These are phyloP conservation scores for Syngnathus typhle DNA, from an alignment of 2,113 vertebrate genomes.

Conservation along the genomic window DNA sequence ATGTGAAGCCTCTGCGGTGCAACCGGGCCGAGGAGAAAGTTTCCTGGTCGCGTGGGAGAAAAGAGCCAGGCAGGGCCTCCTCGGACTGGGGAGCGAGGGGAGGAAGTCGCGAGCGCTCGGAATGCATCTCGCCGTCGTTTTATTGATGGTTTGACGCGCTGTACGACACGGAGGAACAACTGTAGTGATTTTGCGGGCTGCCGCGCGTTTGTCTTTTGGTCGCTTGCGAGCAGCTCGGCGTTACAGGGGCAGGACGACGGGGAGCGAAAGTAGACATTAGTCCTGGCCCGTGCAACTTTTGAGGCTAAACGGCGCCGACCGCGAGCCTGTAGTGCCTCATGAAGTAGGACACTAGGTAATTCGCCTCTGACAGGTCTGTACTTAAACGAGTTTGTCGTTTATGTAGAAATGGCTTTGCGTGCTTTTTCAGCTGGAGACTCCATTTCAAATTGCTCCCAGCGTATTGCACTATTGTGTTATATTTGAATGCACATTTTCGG, in stretches of 20 bases:
- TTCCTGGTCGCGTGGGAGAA: conserved; percentile 39
- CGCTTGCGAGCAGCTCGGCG: conserved; percentile 32
- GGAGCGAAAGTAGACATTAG: conserved; percentile 19
- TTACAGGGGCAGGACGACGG: conserved; percentile 12
- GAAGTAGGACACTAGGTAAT: conserved; percentile 1
- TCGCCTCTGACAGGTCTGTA: background rate
- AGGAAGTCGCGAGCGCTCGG: conserved; percentile 58
- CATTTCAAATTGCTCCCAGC: background rate
- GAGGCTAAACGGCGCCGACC: background rate
- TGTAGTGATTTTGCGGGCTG: conserved; percentile 64
- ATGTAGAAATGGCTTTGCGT: background rate
- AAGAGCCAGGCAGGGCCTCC: conserved; percentile 24
- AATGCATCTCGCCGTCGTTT: conserved; percentile 61
- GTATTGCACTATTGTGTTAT: background rate
- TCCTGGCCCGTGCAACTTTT: conserved; percentile 6
- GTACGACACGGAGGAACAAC: conserved; percentile 64
- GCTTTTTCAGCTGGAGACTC: background rate
- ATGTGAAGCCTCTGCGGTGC: conserved; percentile 66
- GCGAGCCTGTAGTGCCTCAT: background rate
- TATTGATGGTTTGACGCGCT: conserved; percentile 67
- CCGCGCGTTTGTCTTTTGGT: conserved; percentile 53
- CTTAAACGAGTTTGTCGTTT: background rate
- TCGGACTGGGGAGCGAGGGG: conserved; percentile 43
- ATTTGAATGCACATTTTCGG: too few relatives aligned
- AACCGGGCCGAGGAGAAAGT: conserved; percentile 60